Evolutionary conservation across 64 coral and sea anemone genomes (phyloP), one percentile per base, ranked within the genome.

Genomic region (Porites lutea): DNA sequence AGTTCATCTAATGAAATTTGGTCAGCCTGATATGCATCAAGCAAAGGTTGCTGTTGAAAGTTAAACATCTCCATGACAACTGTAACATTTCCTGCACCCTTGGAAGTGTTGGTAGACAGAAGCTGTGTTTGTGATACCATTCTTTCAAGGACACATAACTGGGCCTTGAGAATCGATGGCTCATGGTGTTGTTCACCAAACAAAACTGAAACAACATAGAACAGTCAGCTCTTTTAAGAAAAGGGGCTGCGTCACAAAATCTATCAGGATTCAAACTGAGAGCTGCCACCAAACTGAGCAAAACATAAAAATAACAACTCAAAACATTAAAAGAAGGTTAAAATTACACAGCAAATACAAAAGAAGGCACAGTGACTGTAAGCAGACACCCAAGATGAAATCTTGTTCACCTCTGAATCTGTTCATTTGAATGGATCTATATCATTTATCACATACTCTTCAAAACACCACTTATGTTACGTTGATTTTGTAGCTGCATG

Each of bases 141-240:
- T 89, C 90, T 78, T 88, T 96, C 95, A 23, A 96, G 86, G 22
- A 96, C 86, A 92, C 95, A 96, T 3, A 96, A 72, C 19, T 96
- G 95, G 23, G 95, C 95, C 63, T 89, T 96, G 3, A 96, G 79
- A 44, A 96, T 96, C 65, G 78, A 61, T 22, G 95, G 52, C 55
- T 96, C 77, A 10, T 96, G 84, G 69, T 96, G 95, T 12, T 96
- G 95, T 58, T 96, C 95, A 54, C 95, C 95, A 89, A 96, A 96
- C 15, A 96, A 78, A 78, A 96, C 95, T 96, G 48, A 50, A 50
- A 89, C 14, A 74, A 86, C 18, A 86, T n/a, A 70, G 11, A 18
- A 18, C 62, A 18, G 62, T 65, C 62, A 65, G 62, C 2, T 16
- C 1, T 65, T 14, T 16, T 19, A 65, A 65, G 2, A 65, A 3